Conservation (phyloP, 2,797 vertebrate genomes). For the Bradypodion ventrale region DNA sequence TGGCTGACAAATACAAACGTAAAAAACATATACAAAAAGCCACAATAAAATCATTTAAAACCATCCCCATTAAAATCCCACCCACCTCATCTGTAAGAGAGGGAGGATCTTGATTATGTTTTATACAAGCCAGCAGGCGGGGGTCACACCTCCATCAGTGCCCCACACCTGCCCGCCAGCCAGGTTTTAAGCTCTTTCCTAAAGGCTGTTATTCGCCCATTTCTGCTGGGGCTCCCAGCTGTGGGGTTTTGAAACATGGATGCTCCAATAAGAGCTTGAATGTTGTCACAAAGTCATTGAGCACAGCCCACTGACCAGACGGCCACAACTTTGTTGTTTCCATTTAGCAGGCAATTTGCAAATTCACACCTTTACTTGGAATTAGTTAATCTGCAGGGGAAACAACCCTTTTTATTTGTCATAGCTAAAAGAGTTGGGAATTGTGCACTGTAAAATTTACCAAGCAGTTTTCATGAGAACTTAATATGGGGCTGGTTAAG, state of each 20-base stretch:
- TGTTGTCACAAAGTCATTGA: constrained; percentile 14
- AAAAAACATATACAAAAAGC: too few relatives aligned
- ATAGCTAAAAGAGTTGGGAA: neutral
- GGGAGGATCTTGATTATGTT: too few relatives aligned
- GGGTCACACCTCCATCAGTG: too few relatives aligned
- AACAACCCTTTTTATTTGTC: neutral
- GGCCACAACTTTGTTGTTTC: neutral
- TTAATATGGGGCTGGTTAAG: neutral
- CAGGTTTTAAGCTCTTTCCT: too few relatives aligned
- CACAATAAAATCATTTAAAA: too few relatives aligned
- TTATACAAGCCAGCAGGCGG: too few relatives aligned
- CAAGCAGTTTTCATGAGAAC: neutral
- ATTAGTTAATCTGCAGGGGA: neutral
- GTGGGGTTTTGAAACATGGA: neutral
- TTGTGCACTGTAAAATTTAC: neutral
- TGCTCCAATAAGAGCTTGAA: constrained; percentile 1
- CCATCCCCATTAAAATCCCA: too few relatives aligned
- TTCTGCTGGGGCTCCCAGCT: neutral
- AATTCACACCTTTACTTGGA: constrained; percentile 2
- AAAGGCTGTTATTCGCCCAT: neutral
- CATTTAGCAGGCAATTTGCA: constrained; percentile 3
- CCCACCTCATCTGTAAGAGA: too few relatives aligned
- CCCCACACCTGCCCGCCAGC: too few relatives aligned
- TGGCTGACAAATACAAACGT: too few relatives aligned
- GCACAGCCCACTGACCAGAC: constrained; percentile 2